A percentile compares a stretch with the other conserved stretches of the same genome.
Evolutionary conservation across 2,888 invertebrate genomes (phyloP).

Genomic region (Empis livida): DNA sequence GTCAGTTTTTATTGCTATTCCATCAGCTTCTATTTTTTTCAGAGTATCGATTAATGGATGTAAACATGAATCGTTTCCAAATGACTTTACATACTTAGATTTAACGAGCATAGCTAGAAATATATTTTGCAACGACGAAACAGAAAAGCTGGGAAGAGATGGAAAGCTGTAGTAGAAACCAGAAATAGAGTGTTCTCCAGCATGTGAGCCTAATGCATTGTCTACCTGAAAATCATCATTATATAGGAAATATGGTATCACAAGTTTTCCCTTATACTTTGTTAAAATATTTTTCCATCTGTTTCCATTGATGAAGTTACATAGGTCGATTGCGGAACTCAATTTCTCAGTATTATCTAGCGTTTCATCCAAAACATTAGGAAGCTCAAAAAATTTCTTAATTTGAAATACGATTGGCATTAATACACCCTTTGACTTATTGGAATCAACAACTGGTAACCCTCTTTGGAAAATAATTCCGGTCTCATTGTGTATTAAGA

Average conservation of each 20-base stretch:
- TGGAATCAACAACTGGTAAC: conserved; percentile 7
- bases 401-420: conserved; percentile 11
- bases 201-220: conserved; percentile 8
- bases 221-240: conserved; percentile 9
- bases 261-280: conserved; percentile 5
- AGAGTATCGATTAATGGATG: conserved; percentile 9
- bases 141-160: conserved; percentile 3
- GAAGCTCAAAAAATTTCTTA: conserved; percentile 10
- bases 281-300: conserved; percentile 6
- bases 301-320: conserved; percentile 8
- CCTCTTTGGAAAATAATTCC: conserved; percentile 8
- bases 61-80: conserved; percentile 8
- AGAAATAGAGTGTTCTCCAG: conserved; percentile 9
- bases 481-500: conserved; percentile 6
- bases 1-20: conserved; percentile 7
- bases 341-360: conserved; percentile 4
- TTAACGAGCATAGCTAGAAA: conserved; percentile 10
- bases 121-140: conserved; percentile 9
- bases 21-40: conserved; percentile 9
- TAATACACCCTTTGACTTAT: conserved; percentile 8
- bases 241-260: conserved; percentile 7
- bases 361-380: conserved; percentile 5
- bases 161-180: conserved; percentile 10
- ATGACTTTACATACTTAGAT: conserved; percentile 8
- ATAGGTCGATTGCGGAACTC: conserved; percentile 4